Evolutionary conservation across 2,888 invertebrate species (phyloP), one percentile per base, ranked within the genome.

Genomic region (Melanargia galathea): DNA sequence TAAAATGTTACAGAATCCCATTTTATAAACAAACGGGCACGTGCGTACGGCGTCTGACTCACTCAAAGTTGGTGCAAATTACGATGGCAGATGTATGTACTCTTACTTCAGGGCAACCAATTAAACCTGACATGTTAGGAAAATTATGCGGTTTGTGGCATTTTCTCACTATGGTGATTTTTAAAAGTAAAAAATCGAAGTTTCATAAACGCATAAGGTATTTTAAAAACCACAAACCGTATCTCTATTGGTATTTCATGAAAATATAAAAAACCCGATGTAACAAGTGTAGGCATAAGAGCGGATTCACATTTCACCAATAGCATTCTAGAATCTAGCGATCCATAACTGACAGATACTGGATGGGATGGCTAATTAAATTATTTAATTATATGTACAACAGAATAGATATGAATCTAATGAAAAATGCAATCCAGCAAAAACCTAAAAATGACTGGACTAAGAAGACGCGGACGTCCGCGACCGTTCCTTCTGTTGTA

Each of bases 1-100:
- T 70, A 71, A 73, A 69, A 66, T 67, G 66, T 84, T 84, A 84
- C 83, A 81, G 82, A 82, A 82, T 80, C 81, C 77, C 78, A 76
- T 81, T 75, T 79, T 83, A 85, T 89, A 88, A 88, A 89, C 87
- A 89, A 82, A 81, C 68, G 64, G 77, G 82, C 86, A 86, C 83
- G 87, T 83, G 84, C 80, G 78, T 75, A 69, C 70, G 66, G 76
- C 74, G 60, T 71, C 71, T 76, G 75, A 77, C 69, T 76, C 76
- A 77, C 75, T 76, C 75, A 67, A 67, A 74, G 70, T 73, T 74
- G 74, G 75, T 67, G 73, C 75, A 73, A 78, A 77, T 78, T 76
- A 78, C 77, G 72, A 76, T 70, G 71, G 77, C 77, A 76, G 69
- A 75, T 74, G 72, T 73, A 75, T 71, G 48, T 49, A 48, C 33